Evolutionary conservation across 2,888 invertebrate genomes (phyloP), one percentile per base, ranked within the genome.

Genomic region (Leptothorax acervorum): DNA sequence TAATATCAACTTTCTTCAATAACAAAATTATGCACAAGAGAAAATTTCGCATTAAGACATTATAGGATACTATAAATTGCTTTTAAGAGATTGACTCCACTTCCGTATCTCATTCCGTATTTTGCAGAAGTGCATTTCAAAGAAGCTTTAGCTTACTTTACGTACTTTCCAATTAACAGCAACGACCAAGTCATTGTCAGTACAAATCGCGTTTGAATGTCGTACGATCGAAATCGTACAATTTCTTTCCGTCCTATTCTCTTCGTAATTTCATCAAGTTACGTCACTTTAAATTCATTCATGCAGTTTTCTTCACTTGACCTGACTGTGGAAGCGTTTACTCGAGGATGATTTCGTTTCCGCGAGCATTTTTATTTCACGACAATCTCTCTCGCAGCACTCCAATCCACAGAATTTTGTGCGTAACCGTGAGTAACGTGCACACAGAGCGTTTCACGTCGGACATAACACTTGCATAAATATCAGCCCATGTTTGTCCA

Each of bases 401-500:
- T 12, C 45, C 45, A 68, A 60, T n/a, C 42, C 35, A 12, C 63
- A n/a, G 18, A 70, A 65, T 71, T 63, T 65, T 28, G 53, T 53
- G 57, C 39, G 57, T 53, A 55, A 66, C 18, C n/a, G 18, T 55
- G 51, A 18, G 39, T 39, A 42, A 51, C 18, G 51, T n/a, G 65
- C 66, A 48, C 78, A 79, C 57, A n/a, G 23, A n/a, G 23, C 45
- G 48, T 45, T 76, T 76, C 65, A 11, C 23, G 82, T 23, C 65
- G 57, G 31, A 35, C 18, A 18, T 28, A 39, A 23, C 57, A 55
- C 18, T 79, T 83, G 60, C 81, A 60, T 68, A 79, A 83, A 83
- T 60, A 79, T 68, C 48, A 45, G 15, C 28, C 5, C 39, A 5
- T 81, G 81, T 83, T 83, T 83, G 81, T 68, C 68, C 68, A 83